phyloP scores from a whole-genome alignment of 2,113 vertebrate species.

The Heterochromis multidens region DNA sequence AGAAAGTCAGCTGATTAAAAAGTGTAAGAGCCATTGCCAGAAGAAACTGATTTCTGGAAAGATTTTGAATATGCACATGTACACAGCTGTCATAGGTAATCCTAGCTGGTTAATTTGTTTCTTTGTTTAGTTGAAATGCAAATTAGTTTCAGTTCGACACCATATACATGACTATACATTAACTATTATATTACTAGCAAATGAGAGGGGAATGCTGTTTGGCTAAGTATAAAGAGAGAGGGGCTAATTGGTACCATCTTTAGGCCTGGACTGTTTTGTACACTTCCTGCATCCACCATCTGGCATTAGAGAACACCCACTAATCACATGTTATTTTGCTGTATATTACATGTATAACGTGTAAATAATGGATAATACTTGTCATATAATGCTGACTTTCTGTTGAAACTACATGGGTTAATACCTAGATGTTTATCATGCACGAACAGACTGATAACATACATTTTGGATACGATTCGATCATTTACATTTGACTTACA shows the following conservation, averaged over 20 bases:
- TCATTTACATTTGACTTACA: neutral
- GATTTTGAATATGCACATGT: neutral
- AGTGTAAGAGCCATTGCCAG: too few species aligned
- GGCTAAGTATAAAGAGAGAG: neutral
- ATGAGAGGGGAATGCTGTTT: neutral
- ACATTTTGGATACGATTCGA: neutral
- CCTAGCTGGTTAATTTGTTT: neutral
- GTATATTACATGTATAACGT: neutral
- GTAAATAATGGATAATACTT: neutral
- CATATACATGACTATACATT: neutral
- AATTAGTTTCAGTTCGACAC: neutral
- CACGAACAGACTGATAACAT: neutral
- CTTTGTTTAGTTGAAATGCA: neutral
- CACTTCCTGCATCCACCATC: neutral
- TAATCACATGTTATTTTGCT: neutral
- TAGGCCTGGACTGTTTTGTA: too few species aligned
- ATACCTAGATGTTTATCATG: neutral
- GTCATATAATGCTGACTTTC: too few species aligned
- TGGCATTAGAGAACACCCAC: neutral
- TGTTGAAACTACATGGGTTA: neutral
- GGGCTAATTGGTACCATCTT: neutral
- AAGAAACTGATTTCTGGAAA: neutral
- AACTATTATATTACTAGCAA: neutral
- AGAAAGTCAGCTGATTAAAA: too few species aligned
- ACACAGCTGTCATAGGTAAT: neutral